Evolutionary conservation across 2,797 vertebrate species (phyloP).

Genomic region (Margarornis squamiger): DNA sequence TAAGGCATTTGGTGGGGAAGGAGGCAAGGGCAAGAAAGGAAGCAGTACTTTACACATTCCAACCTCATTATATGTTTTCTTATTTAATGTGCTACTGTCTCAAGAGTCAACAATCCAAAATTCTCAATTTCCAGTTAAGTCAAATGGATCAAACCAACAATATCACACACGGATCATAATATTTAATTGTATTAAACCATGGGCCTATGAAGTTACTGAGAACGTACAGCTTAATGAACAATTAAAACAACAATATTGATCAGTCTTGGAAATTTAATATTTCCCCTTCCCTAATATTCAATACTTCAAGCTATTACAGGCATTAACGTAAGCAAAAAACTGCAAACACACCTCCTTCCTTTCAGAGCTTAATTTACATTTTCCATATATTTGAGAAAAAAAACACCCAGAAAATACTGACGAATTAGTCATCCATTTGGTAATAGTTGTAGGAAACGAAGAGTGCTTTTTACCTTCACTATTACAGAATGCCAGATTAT

Average conservation of each 20-base stretch:
- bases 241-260: not conserved
- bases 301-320: rapidly evolving
- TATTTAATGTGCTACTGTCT: not conserved
- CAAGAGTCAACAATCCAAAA: not conserved
- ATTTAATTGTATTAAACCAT: not conserved
- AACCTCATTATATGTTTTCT: not conserved
- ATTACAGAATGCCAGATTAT: not conserved
- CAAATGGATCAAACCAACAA: not conserved
- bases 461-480: not conserved
- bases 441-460: not conserved
- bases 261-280: not conserved
- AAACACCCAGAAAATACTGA: not conserved
- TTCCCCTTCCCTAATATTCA: not conserved
- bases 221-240: not conserved
- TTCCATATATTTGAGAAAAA: not conserved
- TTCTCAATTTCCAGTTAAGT: not conserved
- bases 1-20: not conserved
- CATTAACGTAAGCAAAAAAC: not conserved
- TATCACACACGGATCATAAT: not conserved
- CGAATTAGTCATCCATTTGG: not conserved
- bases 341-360: not conserved
- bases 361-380: not conserved
- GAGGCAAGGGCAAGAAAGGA: not conserved
- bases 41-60: not conserved
- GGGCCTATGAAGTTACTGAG: not conserved